Evolutionary conservation across 2,888 invertebrate species (phyloP).

Genomic region (Hoplodrina blanda): DNA sequence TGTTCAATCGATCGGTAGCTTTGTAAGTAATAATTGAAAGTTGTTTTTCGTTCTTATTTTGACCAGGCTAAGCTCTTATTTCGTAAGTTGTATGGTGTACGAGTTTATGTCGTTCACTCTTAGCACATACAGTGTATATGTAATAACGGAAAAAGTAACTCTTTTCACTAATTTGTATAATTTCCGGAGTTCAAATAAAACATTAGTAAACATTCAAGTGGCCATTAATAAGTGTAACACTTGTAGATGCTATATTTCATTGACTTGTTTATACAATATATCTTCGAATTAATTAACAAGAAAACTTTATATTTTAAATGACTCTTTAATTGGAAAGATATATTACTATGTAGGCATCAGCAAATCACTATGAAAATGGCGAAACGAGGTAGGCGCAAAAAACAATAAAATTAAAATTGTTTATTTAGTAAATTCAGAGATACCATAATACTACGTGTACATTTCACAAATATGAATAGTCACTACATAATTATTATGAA

Average conservation of each 20-base stretch:
- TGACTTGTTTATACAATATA: background rate
- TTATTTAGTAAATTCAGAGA: too few relatives aligned
- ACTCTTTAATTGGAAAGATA: background rate
- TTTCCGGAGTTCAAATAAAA: conserved; percentile 22
- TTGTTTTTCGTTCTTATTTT: conserved; percentile 15
- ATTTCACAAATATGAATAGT: too few relatives aligned
- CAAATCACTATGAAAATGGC: background rate
- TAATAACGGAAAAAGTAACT: conserved; percentile 43
- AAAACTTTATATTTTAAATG: background rate
- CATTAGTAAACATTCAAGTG: conserved; percentile 3
- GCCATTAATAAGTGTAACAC: conserved; percentile 18
- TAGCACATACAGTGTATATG: background rate
- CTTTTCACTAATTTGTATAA: conserved; percentile 28
- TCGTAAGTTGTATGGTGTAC: conserved; percentile 17
- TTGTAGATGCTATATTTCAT: conserved; percentile 11
- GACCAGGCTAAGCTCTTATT: conserved; percentile 23
- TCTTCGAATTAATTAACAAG: background rate
- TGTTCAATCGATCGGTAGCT: background rate
- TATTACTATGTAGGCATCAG: background rate
- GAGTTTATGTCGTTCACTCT: conserved; percentile 9
- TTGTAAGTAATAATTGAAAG: conserved; percentile 19
- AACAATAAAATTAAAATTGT: background rate
- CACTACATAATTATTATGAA: too few relatives aligned
- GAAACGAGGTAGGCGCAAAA: background rate
- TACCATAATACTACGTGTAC: too few relatives aligned